Percentiles rank a stretch among this genome's conserved stretches.
Conservation (phyloP, 2,888 invertebrate species). For the Scrobipalpa atriplicella region DNA sequence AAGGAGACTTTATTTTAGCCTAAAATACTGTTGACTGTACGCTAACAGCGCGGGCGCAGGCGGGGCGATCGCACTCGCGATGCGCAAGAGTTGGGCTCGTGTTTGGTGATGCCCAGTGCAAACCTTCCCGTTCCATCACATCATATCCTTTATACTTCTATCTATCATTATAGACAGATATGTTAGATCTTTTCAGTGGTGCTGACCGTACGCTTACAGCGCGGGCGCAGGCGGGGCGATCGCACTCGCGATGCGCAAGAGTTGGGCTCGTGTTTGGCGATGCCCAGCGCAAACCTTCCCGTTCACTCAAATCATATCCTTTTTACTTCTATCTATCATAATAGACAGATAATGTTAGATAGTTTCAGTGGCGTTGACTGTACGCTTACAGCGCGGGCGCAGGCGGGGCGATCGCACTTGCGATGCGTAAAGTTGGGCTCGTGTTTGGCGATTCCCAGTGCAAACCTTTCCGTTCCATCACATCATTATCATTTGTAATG, state of each 20-base stretch:
- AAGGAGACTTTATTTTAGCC: too few species aligned
- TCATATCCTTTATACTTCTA: neutral
- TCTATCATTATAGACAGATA: neutral
- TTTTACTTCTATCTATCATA: neutral
- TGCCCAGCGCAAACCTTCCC: conserved; percentile 11
- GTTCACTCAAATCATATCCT: neutral
- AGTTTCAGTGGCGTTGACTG: too few species aligned
- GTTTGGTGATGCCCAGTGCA: conserved; percentile 25
- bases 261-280: conserved; percentile 25
- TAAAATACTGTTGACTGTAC: conserved; percentile 26
- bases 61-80: conserved; percentile 24
- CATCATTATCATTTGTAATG: too few species aligned
- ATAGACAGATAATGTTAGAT: too few species aligned
- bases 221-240: conserved; percentile 23
- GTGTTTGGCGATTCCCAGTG: conserved; percentile 25
- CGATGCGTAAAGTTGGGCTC: conserved; percentile 23
- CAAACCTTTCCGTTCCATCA: neutral
- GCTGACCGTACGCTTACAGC: conserved; percentile 42
- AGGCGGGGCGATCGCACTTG: conserved; percentile 22
- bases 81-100: conserved; percentile 21
- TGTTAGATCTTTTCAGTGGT: too few species aligned
- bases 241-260: conserved; percentile 23
- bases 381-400: conserved; percentile 40
- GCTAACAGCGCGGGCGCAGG: conserved; percentile 40
- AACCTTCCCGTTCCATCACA: neutral